Base-by-base conservation (phyloP, 2,888 invertebrate species). In the Eupithecia insigniata region DNA sequence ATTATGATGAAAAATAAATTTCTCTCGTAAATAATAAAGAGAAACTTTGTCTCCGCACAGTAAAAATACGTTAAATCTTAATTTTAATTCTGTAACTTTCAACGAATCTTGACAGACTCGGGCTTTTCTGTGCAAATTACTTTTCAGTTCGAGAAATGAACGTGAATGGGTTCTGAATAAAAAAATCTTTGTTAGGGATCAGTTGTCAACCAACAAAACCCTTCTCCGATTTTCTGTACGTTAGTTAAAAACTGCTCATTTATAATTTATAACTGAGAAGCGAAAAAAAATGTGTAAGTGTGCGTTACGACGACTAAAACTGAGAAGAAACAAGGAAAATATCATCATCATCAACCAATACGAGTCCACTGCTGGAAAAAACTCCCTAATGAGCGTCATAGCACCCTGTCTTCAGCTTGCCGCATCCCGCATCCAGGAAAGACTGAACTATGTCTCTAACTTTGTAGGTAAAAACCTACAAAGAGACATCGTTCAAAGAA, bases 101-200 rank as follows among this genome's bases (percentile, higher is more conserved):
- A 73, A 76, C 82, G 79, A 83, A 81, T 80, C 72, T 32, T 62
- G 61, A 66, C 81, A 78, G 81, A 84, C 84, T 83, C 82, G 80
- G 84, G 85, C 83, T 86, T 87, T 89, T 86, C 87, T 84, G 89
- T 89, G 90, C 85, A 89, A 89, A 90, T 90, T 86, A 85, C 84
- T 86, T 84, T 75, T 34, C 62, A 34, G 36, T 64, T 64, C 30
- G 55, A 55, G 61, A 34, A 62, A 32, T 62, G 32, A 62, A 62
- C 61, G 55, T 5, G 55, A 55, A 55, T 51, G 30, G 61, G 32
- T 34, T 62, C 16, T 62, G 34, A 34, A 62, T 62, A 62, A 30
- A 32, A n/a, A n/a, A 34, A 62, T 62, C 18, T 28, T 18, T 30
- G 18, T 58, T 58, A 18, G 60, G 60, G 30, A 30, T 30, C 30